Evolutionary conservation across 2,113 vertebrate genomes (phyloP).

Genomic region (Bubo scandiacus): DNA sequence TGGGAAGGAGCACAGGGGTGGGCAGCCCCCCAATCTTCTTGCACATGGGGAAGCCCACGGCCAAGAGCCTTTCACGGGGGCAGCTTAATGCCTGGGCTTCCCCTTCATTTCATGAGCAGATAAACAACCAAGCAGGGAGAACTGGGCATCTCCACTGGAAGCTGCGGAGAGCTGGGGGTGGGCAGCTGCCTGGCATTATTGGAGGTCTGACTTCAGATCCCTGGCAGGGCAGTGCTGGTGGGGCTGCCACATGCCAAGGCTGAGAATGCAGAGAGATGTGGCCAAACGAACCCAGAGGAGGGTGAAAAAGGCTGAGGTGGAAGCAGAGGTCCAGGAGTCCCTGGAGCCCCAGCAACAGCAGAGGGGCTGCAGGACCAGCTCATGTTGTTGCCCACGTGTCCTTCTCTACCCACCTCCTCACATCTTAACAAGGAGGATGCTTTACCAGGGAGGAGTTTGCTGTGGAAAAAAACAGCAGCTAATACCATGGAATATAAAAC

Average conservation of each 20-base stretch:
- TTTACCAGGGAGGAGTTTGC: background rate
- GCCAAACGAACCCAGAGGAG: background rate
- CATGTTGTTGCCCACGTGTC: background rate
- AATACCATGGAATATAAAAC: background rate
- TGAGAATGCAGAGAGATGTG: background rate
- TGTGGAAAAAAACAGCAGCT: background rate
- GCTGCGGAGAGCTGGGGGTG: background rate
- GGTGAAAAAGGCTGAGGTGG: background rate
- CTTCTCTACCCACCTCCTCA: background rate
- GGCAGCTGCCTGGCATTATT: background rate
- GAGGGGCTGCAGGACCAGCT: background rate
- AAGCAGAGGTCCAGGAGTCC: background rate
- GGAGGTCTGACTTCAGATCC: background rate
- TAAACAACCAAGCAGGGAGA: background rate
- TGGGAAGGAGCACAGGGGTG: background rate
- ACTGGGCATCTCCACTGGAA: background rate
- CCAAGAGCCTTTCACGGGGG: background rate
- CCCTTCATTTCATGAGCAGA: background rate
- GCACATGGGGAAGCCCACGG: background rate
- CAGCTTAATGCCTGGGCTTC: background rate
- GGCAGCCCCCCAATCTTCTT: background rate
- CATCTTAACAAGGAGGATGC: background rate
- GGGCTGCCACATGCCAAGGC: background rate
- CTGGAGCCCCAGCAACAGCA: background rate
- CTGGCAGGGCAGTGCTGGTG: background rate